phyloP scores from a whole-genome alignment of 2,797 vertebrate genomes.

The Poecilia velifera region DNA sequence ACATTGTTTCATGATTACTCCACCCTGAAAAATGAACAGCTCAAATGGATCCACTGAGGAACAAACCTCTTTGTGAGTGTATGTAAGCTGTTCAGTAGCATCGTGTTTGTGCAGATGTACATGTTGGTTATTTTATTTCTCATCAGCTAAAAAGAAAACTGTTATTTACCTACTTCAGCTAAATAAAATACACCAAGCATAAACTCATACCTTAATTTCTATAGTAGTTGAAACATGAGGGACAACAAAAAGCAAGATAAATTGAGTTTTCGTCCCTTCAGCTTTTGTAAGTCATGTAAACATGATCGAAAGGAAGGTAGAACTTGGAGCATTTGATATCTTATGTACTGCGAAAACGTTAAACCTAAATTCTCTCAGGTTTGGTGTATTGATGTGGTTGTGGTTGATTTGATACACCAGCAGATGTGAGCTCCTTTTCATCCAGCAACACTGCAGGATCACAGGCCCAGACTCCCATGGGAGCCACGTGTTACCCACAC shows the following conservation, averaged over 20 bases:
- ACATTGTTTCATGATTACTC: not conserved
- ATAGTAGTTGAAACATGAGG: constrained; percentile 21
- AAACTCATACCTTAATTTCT: constrained; percentile 43
- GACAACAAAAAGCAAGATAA: constrained; percentile 33
- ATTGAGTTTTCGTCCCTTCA: constrained; percentile 22
- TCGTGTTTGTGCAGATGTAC: constrained; percentile 16
- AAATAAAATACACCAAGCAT: constrained; percentile 45
- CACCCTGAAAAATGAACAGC: not conserved
- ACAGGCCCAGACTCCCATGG: constrained; percentile 63
- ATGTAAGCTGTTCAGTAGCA: not conserved
- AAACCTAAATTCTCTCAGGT: constrained; percentile 63
- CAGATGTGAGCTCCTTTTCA: constrained; percentile 63
- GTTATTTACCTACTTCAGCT: not conserved
- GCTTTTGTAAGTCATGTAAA: constrained; percentile 35
- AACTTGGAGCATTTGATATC: constrained; percentile 40
- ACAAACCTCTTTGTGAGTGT: too few relatives aligned
- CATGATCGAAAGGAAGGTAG: constrained; percentile 24
- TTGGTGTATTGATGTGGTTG: constrained; percentile 71
- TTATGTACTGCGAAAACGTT: constrained; percentile 46
- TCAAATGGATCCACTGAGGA: not conserved
- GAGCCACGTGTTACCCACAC: constrained; percentile 65
- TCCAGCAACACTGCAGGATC: constrained; percentile 65
- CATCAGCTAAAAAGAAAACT: constrained; percentile 34
- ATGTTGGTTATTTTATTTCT: constrained; percentile 30
- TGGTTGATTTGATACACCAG: constrained; percentile 60